These are phyloP conservation scores for Acrocera orbiculus DNA, from an alignment of 2,888 invertebrate species.

Conservation along the genomic window DNA sequence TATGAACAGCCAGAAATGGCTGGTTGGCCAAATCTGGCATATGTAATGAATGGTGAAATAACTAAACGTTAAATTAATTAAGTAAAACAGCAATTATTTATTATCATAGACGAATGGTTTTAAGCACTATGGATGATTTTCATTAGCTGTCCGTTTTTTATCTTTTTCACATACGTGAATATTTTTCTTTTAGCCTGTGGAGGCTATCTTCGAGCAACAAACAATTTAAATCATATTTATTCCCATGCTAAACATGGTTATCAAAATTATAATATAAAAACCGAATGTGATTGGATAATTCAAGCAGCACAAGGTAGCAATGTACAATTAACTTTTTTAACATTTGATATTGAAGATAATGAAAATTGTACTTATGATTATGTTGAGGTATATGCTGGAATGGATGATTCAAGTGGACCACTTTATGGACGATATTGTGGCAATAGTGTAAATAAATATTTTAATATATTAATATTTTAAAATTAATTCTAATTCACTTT, in stretches of 20 bases:
- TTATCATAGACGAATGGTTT: no score
- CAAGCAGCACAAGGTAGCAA: constrained; percentile 64
- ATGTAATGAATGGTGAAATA: no score
- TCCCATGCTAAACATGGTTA: constrained; percentile 91
- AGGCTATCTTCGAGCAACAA: constrained; percentile 68
- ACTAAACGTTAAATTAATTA: no score
- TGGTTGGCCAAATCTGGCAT: no score
- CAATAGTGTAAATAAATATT: constrained; percentile 45
- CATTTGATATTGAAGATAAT: constrained; percentile 59
- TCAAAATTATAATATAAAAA: constrained; percentile 71
- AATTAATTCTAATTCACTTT: not conserved
- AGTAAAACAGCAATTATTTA: no score
- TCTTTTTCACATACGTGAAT: no score
- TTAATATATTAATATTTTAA: no score
- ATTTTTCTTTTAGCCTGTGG: constrained; percentile 60
- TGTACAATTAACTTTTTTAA: constrained; percentile 69
- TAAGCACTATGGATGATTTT: no score
- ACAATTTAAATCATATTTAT: constrained; percentile 70
- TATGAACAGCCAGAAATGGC: no score
- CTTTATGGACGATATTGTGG: constrained; percentile 80
- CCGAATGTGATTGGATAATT: constrained; percentile 92
- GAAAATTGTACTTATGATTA: constrained; percentile 85
- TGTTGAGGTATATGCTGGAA: constrained; percentile 82
- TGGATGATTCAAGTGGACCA: constrained; percentile 62
- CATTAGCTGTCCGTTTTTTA: no score